phyloP scores from a whole-genome alignment of 2,797 vertebrate species.

The Poecilia velifera region DNA sequence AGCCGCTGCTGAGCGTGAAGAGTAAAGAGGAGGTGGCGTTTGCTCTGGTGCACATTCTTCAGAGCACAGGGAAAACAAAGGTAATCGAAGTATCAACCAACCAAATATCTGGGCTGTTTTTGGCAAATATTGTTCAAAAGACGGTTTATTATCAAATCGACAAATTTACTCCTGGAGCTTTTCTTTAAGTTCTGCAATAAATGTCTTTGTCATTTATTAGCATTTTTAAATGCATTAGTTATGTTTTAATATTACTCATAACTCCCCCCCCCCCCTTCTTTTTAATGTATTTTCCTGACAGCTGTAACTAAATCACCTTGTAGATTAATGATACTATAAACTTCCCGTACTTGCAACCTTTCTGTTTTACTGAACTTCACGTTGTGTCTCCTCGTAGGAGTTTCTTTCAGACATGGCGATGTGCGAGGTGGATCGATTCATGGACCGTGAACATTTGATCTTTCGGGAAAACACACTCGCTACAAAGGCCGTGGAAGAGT shows the following conservation, averaged over 20 bases:
- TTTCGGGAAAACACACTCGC: slow-evolving; percentile 98
- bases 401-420: slow-evolving; percentile 99
- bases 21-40: slow-evolving; percentile 99
- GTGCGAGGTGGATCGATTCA: slow-evolving; percentile 96
- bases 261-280: not conserved
- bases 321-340: not conserved
- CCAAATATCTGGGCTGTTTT: not conserved
- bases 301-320: not conserved
- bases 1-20: slow-evolving; percentile 93
- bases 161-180: too few species aligned
- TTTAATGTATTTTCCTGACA: not conserved
- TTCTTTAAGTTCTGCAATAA: too few species aligned
- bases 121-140: not conserved
- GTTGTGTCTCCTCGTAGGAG: slow-evolving; percentile 80
- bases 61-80: slow-evolving; percentile 97
- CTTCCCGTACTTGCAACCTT: not conserved
- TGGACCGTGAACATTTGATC: slow-evolving; percentile 96
- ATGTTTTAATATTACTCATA: not conserved
- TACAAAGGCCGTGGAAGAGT: slow-evolving; percentile 99
- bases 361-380: not conserved
- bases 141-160: too few species aligned
- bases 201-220: not conserved
- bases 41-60: slow-evolving; percentile 94
- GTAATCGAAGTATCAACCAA: slow-evolving; percentile 48
- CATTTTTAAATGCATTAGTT: not conserved